Base-by-base conservation (phyloP, 2,888 invertebrate species). In the Calliscelio sp. region DNA sequence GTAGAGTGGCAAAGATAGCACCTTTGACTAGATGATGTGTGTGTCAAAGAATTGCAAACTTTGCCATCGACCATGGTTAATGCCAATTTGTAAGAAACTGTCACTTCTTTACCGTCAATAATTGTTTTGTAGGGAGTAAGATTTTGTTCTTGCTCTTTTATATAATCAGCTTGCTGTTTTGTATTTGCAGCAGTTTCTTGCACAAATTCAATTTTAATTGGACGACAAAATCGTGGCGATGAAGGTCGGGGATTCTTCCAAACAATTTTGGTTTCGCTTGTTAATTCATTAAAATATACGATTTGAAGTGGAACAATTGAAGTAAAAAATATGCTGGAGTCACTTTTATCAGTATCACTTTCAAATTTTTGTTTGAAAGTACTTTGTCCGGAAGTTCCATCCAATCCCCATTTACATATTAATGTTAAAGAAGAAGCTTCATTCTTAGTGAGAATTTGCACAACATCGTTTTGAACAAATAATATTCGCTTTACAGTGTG, bases 21-120 rank as follows among this genome's bases (percentile, higher is more conserved):
- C 49, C 75, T 75, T 63, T 85, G 83, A 81, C 65, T 61, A 2
- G 86, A 86, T 57, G 81, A 38, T 78, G 85, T 86, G 59, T 44
- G 20, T 57, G 84, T 84, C 22, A 86, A 49, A 46, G 84, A 79
- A 73, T 86, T 86, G 59, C 82, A 86, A 22, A 85, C 80, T 77
- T 86, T 86, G 11, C 86, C 86, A 82, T 84, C 84, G 51, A 86
- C 59, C 84, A 86, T 84, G 22, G 84, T 83, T 46, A 85, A 75
- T 35, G 71, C 66, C 32, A 83, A 80, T 78, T 78, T 73, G 46
- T 78, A 61, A 25, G 4, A n/a, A 22, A 61, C 41, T 7, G 77
- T 81, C 38, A 70, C 51, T 71, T 81, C 71, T 66, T 79, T 75
- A 57, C 74, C 75, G 59, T 66, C 63, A 63, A 81, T 57, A 74